Evolutionary conservation across 2,888 invertebrate genomes (phyloP).

Genomic region (Steinernema hermaphroditum): DNA sequence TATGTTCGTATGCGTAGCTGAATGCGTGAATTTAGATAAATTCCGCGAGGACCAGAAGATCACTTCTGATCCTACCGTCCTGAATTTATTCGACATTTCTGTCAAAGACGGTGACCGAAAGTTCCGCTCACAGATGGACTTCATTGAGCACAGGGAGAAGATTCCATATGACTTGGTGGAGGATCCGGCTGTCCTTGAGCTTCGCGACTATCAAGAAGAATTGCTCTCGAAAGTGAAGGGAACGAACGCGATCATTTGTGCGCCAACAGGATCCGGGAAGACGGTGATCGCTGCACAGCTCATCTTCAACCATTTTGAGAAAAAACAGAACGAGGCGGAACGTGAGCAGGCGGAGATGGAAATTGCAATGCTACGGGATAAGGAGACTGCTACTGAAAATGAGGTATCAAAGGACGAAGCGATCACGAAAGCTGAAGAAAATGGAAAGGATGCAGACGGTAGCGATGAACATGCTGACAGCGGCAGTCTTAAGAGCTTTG

Average conservation of each 20-base stretch:
- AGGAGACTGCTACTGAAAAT: too few species aligned
- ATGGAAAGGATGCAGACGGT: not conserved
- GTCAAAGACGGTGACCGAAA: not conserved
- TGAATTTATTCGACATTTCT: not conserved
- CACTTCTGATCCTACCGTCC: not conserved
- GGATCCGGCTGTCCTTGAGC: not conserved
- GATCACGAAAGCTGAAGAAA: constrained; percentile 21
- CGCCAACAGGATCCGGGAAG: constrained; percentile 67
- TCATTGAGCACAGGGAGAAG: not conserved
- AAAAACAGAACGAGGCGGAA: not conserved
- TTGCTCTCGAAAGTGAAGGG: not conserved
- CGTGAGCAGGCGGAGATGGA: too few species aligned
- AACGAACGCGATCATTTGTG: constrained; percentile 63
- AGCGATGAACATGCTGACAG: too few species aligned
- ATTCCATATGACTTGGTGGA: not conserved
- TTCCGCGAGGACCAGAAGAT: not conserved
- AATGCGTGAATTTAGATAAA: not conserved
- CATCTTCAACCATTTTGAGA: constrained; percentile 47
- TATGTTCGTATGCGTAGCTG: not conserved
- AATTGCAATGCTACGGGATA: too few species aligned
- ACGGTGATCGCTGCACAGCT: constrained; percentile 64
- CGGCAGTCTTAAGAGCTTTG: too few species aligned
- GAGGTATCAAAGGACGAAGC: too few species aligned
- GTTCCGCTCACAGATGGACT: not conserved
- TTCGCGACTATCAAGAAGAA: not conserved